Conservation (phyloP, 2,113 vertebrate species). For the Forbesichthys agassizii region DNA sequence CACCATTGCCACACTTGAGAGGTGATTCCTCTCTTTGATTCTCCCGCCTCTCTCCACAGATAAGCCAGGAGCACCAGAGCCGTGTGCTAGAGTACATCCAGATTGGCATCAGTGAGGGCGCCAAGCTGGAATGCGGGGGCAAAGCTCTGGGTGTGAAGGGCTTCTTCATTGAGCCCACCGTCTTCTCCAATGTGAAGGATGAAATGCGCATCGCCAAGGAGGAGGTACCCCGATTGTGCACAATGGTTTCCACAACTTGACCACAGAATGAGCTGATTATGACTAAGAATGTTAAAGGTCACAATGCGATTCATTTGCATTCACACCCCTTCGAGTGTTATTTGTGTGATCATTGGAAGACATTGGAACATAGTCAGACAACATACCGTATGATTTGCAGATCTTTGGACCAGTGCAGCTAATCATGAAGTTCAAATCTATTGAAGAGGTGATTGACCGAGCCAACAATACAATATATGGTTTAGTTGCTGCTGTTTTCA, state of each 20-base stretch:
- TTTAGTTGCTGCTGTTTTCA: slow-evolving; percentile 93
- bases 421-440: slow-evolving; percentile 96
- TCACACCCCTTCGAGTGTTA: background rate
- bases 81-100: slow-evolving; percentile 92
- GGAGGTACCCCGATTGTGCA: slow-evolving; percentile 79
- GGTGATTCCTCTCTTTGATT: background rate
- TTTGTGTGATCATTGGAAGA: background rate
- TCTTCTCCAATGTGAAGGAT: slow-evolving; percentile 94
- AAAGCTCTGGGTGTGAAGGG: slow-evolving; percentile 90
- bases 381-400: slow-evolving; percentile 64
- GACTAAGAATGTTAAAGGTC: too few species aligned
- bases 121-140: slow-evolving; percentile 95
- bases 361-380: background rate
- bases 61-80: slow-evolving; percentile 92
- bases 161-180: slow-evolving; percentile 97
- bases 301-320: background rate
- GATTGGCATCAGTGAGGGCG: slow-evolving; percentile 92
- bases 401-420: slow-evolving; percentile 99
- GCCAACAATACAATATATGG: slow-evolving; percentile 96
- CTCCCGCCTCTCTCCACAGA: slow-evolving; percentile 68
- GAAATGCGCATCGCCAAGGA: slow-evolving; percentile 97
- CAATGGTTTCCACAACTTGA: background rate
- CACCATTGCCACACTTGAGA: too few species aligned
- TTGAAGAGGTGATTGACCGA: slow-evolving; percentile 96
- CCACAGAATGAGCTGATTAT: too few species aligned